Conservation (phyloP, 2,113 vertebrate species). For the Uria lomvia region DNA sequence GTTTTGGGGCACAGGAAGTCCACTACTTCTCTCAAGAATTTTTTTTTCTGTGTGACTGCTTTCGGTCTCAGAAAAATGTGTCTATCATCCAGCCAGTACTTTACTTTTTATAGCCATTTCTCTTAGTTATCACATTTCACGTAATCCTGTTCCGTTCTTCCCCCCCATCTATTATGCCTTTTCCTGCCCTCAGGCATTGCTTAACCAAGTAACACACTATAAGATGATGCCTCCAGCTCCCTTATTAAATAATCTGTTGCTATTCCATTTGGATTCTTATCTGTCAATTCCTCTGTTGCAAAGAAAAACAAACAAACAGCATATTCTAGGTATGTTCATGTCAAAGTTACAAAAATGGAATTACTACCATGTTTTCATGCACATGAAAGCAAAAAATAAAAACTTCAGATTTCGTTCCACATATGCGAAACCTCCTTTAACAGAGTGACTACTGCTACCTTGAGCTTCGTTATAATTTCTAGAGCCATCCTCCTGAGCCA, state of each 20-base stretch:
- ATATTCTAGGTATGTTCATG: not conserved
- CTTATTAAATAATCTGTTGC: not conserved
- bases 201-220: not conserved
- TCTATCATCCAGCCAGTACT: not conserved
- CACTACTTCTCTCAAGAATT: not conserved
- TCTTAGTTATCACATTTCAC: not conserved
- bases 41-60: not conserved
- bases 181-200: not conserved
- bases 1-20: not conserved
- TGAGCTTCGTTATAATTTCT: not conserved
- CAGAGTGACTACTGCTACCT: not conserved
- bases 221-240: not conserved
- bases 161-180: not conserved
- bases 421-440: not conserved
- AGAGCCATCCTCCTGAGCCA: not conserved
- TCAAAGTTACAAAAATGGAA: not conserved
- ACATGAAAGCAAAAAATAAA: not conserved
- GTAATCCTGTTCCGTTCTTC: rapidly evolving
- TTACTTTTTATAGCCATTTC: not conserved
- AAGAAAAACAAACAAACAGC: not conserved
- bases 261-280: not conserved
- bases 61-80: not conserved
- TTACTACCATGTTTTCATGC: not conserved
- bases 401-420: not conserved
- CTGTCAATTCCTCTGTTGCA: not conserved